phyloP scores from a whole-genome alignment of 2,113 vertebrate species.

The Syngnathus floridae region DNA sequence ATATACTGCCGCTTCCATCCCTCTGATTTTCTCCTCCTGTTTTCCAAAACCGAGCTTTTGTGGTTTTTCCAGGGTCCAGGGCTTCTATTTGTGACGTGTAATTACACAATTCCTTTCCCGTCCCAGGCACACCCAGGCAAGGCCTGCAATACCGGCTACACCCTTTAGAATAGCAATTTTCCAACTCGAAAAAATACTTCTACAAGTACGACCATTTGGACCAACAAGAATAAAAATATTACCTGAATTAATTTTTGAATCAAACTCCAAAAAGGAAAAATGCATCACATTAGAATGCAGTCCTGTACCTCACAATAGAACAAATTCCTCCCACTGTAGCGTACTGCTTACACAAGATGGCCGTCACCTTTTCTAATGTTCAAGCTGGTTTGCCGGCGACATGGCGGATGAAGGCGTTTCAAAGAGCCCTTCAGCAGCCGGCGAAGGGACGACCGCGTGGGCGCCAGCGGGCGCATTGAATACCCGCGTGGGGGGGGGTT shows the following conservation, averaged over 20 bases:
- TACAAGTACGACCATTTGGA: neutral
- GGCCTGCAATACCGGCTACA: conserved; percentile 41
- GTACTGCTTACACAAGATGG: conserved; percentile 22
- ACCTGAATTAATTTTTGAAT: too few relatives aligned
- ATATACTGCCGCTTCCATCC: conserved; percentile 38
- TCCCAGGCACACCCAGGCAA: conserved; percentile 55
- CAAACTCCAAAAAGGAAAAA: too few relatives aligned
- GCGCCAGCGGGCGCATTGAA: conserved; percentile 54
- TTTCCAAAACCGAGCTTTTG: conserved; percentile 41
- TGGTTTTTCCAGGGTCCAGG: conserved; percentile 31
- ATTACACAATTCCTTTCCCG: conserved; percentile 55
- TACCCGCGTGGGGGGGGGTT: conserved; percentile 58
- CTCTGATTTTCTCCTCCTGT: conserved; percentile 46
- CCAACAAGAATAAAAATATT: too few relatives aligned
- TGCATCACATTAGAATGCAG: neutral
- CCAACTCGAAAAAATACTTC: neutral
- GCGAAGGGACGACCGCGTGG: conserved; percentile 58
- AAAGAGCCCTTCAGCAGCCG: conserved; percentile 51
- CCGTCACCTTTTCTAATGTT: conserved; percentile 42
- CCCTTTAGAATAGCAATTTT: too few relatives aligned
- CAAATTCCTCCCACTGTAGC: conserved; percentile 2
- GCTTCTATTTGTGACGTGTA: conserved; percentile 62
- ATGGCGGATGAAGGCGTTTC: conserved; percentile 33
- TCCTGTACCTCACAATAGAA: neutral
- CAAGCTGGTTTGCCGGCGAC: conserved; percentile 23